Base-by-base conservation (phyloP, 2,888 invertebrate genomes). In the Petrolisthes manimaculis region DNA sequence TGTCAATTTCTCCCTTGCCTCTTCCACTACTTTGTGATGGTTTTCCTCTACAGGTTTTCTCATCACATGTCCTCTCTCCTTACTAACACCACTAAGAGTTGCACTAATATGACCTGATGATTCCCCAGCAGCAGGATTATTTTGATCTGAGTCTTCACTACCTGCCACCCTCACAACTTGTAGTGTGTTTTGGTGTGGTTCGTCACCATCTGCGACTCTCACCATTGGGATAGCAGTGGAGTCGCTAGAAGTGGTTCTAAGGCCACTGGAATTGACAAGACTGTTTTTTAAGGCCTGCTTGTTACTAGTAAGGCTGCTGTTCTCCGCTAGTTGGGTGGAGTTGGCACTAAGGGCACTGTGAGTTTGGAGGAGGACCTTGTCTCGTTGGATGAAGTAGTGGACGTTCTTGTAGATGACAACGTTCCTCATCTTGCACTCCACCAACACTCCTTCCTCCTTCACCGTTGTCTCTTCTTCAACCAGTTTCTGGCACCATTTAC, bases 401-500 rank as follows among this genome's bases (percentile, higher is more conserved):
- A 90, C 92, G 85, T 92, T 91, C 82, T 89, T 81, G 82, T 92
- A 92, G 8, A 92, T 88, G 69, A 89, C 71, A 8, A 89, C 83
- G 0, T 91, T 67, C 4, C 90, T 90, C 21, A 91, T 85, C 12
- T 91, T 88, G 77, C 91, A 91, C 12, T 89, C 84, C 56, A 89
- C 89, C 21, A 85, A 67, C 54, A 84, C 67, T 6, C 54, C 82
- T 9, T 83, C 86, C 14, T 82, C 84, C 18, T 56, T n/a, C 14
- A 87, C 61, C 12, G 81, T 67, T 24, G 82, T 85, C 84, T 14
- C 9, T 0, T n/a, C 18, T 53, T 54, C 77, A 21, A 12, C 53
- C 24, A 85, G 24, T 18, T 84, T 79, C 9, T 67, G 51, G 77
- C 88, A 88, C 81, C 67, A 67, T 5, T 18, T 21, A 69, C 85